Evolutionary conservation across 2,797 vertebrate species (phyloP).

Genomic region (Artibeus jamaicensis): DNA sequence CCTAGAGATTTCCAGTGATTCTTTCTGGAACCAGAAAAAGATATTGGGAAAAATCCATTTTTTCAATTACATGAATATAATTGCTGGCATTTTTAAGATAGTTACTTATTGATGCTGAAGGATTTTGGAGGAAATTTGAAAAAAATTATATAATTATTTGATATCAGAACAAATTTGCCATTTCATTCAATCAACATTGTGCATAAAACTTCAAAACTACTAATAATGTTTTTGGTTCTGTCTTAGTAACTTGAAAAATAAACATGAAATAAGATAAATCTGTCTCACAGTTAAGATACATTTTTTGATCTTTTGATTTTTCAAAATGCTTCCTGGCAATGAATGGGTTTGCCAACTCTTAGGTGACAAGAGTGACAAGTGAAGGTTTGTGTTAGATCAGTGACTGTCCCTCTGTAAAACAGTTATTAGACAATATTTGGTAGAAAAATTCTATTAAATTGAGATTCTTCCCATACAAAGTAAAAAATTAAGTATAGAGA

Average conservation of each 20-base stretch:
- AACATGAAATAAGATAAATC: neutral
- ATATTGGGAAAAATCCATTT: neutral
- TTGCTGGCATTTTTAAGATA: neutral
- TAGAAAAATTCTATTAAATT: neutral
- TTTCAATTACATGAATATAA: neutral
- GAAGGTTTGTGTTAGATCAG: neutral
- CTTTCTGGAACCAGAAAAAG: neutral
- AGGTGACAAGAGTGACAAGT: neutral
- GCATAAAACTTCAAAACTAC: neutral
- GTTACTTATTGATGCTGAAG: neutral
- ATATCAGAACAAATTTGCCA: neutral
- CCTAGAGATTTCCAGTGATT: neutral
- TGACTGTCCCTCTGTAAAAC: neutral
- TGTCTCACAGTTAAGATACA: neutral
- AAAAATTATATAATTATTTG: neutral
- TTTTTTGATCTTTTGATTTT: neutral
- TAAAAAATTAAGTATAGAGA: neutral
- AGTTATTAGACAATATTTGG: neutral
- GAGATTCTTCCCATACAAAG: neutral
- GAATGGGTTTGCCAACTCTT: neutral
- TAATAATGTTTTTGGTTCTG: neutral
- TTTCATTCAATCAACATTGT: neutral
- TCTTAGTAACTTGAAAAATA: neutral
- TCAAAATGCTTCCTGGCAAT: neutral
- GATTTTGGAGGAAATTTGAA: neutral